These are phyloP conservation scores for Oreochromis niloticus DNA, from an alignment of 2,113 vertebrate species.

Conservation along the genomic window DNA sequence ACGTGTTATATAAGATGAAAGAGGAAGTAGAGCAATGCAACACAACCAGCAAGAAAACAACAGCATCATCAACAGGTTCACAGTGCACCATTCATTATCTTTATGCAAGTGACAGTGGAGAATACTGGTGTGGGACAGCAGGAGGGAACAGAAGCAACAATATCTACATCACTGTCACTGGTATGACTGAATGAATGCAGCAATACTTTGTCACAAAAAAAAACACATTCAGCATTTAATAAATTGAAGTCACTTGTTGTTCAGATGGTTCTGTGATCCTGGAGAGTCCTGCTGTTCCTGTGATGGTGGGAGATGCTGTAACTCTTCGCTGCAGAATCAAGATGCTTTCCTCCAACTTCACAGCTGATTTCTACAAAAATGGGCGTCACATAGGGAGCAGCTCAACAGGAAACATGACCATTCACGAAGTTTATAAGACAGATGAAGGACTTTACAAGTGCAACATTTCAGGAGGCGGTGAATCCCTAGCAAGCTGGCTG, in stretches of 20 bases:
- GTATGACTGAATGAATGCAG: not conserved
- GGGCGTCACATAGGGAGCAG: not conserved
- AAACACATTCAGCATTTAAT: not conserved
- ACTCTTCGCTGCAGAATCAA: fast-evolving
- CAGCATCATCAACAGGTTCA: not conserved
- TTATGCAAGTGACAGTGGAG: not conserved
- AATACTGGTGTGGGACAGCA: not conserved
- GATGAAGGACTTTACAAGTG: not conserved
- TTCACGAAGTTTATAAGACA: not conserved
- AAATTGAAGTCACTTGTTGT: not conserved
- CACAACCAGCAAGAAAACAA: not conserved
- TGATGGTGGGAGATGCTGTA: not conserved
- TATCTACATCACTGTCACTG: not conserved
- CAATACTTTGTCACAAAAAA: not conserved
- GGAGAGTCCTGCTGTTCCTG: not conserved
- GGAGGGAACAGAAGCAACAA: not conserved
- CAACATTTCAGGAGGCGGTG: not conserved
- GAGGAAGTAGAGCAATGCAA: not conserved
- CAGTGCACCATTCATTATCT: fast-evolving
- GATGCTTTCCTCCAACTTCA: not conserved
- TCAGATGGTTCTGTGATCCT: not conserved
- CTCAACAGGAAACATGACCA: not conserved
- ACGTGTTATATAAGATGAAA: not conserved
- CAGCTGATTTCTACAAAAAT: not conserved
- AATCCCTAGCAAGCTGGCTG: not conserved